Base-by-base conservation (phyloP, 2,888 invertebrate genomes). In the Ormyrus thymus region DNA sequence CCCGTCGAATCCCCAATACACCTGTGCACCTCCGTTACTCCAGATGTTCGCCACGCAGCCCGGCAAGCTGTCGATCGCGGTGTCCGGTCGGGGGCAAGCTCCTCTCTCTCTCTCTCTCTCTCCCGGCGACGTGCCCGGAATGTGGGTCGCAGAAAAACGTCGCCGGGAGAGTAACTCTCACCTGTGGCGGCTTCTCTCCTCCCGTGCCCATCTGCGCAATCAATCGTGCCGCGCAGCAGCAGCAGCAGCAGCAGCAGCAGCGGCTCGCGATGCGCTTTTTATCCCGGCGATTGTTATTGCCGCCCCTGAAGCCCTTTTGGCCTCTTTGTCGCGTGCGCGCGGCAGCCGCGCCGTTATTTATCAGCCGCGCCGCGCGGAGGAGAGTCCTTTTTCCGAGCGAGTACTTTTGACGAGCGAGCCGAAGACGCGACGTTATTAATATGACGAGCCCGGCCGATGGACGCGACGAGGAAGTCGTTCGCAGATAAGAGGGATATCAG, bases 191-290 rank as follows among this genome's bases (percentile, higher is more conserved):
- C 86, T 83, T 86, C 86, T 88, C 86, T 83, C 86, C 84, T 82
- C 82, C 84, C 85, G 86, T 87, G n/a, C n/a, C 86, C 87, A 86
- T 86, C 87, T 85, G 76, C 51, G 86, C 86, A 88, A 88, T 88
- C 88, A 88, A 88, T 88, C 85, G 87, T 83, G 84, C 86, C 86
- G 86, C 85, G 82, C 80, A 72, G 82, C 79, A 71, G 80, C 80
- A 82, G 75, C 29, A 29, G 29, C 29, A 29, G 29, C 29, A 29
- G 29, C 53, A 46, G 11, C 55, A 15, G 51, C 64, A 58, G 11
- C 62, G 62, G 50, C 62, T 61, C 64, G 13, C 43, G 43, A 48
- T 64, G 50, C 56, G 59, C 72, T 55, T 66, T 48, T 58, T 29
- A 48, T 53, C 58, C 56, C 68, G 29, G 78, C 74, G 61, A 76